Evolutionary conservation across 2,888 invertebrate genomes (phyloP).

Genomic region (Periphyllus acericola): DNA sequence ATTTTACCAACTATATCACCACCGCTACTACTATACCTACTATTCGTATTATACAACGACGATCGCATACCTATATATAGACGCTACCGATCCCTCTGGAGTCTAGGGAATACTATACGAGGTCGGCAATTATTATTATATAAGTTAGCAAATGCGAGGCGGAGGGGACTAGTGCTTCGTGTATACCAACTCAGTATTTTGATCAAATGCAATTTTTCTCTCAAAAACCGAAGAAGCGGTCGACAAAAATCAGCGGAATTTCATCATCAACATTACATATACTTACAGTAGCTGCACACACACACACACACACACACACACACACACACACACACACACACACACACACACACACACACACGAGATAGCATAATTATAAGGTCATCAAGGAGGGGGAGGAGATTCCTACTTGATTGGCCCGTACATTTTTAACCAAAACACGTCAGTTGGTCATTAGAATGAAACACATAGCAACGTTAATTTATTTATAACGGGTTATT

Average conservation of each 20-base stretch:
- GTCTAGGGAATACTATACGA: slow-evolving; percentile 33
- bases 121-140: slow-evolving; percentile 33
- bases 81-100: not conserved
- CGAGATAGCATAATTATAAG: not conserved
- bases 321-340: too few species aligned
- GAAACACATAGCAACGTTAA: not conserved
- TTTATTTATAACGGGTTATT: not conserved
- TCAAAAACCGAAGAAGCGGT: not conserved
- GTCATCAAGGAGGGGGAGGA: not conserved
- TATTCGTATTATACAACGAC: not conserved
- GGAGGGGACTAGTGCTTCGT: not conserved
- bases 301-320: too few species aligned
- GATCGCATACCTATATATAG: not conserved
- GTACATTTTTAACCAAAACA: not conserved
- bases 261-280: slow-evolving; percentile 31
- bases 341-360: not conserved
- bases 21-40: not conserved
- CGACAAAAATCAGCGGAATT: not conserved
- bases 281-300: not conserved
- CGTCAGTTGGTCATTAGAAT: not conserved
- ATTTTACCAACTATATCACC: slow-evolving; percentile 16
- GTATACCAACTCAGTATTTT: slow-evolving; percentile 5
- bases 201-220: slow-evolving; percentile 21
- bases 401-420: not conserved
- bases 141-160: not conserved